Conservation (phyloP, 2,888 invertebrate genomes). For the Trachelus iudaicus region DNA sequence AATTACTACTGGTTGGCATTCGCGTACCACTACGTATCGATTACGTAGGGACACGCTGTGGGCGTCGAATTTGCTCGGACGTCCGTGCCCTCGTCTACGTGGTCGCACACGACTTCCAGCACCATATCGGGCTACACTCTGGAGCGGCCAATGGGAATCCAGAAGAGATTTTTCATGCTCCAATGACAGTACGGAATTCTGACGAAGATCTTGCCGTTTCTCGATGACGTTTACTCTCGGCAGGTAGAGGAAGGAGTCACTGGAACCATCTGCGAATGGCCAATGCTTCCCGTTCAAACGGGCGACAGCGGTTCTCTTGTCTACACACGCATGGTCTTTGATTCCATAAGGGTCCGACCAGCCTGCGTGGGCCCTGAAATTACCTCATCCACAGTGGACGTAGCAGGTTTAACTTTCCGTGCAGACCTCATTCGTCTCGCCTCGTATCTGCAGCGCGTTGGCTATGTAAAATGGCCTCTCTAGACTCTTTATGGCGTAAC, state of each 20-base stretch:
- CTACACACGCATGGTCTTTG: background rate
- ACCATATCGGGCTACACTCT: background rate
- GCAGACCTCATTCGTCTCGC: background rate
- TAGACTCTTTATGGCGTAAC: background rate
- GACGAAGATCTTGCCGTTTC: background rate
- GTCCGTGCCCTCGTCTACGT: background rate
- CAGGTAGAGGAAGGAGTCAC: background rate
- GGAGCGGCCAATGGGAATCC: background rate
- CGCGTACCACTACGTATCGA: background rate
- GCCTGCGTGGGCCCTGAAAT: background rate
- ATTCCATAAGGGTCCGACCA: background rate
- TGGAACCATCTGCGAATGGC: background rate
- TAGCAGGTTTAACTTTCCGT: background rate
- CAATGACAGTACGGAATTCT: background rate
- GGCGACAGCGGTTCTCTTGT: background rate
- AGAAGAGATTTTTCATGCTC: background rate
- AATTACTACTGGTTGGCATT: background rate
- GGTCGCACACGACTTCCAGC: background rate
- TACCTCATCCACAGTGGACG: background rate
- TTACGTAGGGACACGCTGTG: background rate
- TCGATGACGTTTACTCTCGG: no score
- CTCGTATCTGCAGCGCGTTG: background rate
- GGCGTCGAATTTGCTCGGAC: background rate
- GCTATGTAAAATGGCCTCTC: background rate
- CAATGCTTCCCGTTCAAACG: background rate